Evolutionary conservation across 2,797 vertebrate species (phyloP).

Genomic region (Coregonus suidteri): DNA sequence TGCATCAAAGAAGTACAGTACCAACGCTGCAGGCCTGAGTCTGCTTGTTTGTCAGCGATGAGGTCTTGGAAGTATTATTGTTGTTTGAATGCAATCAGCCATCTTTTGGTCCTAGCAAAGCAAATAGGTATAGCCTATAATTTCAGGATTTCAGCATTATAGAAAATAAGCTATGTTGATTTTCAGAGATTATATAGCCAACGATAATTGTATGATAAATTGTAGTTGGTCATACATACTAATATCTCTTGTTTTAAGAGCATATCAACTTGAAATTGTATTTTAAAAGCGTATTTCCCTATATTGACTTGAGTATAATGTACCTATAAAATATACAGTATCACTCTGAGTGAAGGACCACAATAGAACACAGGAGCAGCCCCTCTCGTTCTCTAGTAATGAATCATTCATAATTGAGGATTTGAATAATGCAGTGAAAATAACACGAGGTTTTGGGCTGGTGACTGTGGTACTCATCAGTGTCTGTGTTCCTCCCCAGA

Average conservation of each 20-base stretch:
- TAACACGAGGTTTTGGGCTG: constrained; percentile 59
- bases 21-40: neutral
- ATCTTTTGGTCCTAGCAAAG: neutral
- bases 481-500: constrained; percentile 41
- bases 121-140: neutral
- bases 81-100: neutral
- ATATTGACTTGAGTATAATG: constrained; percentile 32
- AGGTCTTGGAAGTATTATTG: neutral
- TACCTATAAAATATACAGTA: constrained; percentile 49
- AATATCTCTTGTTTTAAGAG: constrained; percentile 6
- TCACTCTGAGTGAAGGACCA: constrained; percentile 35
- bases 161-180: neutral
- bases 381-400: constrained; percentile 56
- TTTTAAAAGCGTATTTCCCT: constrained; percentile 20
- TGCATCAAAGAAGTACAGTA: neutral
- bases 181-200: neutral
- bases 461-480: constrained; percentile 49
- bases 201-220: neutral
- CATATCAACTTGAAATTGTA: constrained; percentile 24
- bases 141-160: neutral
- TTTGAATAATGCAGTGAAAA: constrained; percentile 76
- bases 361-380: constrained; percentile 34
- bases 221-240: constrained; percentile 5
- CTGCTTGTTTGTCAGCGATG: neutral
- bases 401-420: constrained; percentile 67